Evolutionary conservation across 2,888 invertebrate genomes (phyloP).

Genomic region (Neria commutata): DNA sequence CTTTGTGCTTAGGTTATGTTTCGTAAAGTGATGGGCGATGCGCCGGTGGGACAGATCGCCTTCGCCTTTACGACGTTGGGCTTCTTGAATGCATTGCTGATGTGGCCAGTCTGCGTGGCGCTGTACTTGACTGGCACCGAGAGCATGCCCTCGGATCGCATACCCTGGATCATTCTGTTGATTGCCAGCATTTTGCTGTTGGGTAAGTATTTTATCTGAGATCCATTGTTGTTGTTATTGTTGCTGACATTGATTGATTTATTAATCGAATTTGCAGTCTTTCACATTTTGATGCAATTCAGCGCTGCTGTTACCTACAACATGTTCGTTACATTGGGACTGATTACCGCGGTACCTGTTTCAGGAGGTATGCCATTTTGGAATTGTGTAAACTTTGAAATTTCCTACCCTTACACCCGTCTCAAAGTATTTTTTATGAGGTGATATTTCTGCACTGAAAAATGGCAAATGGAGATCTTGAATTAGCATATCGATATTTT

Average conservation of each 20-base stretch:
- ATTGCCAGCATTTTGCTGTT: constrained; percentile 80
- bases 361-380: constrained; percentile 82
- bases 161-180: constrained; percentile 88
- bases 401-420: no score
- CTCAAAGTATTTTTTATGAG: no score
- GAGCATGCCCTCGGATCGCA: constrained; percentile 77
- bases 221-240: constrained; percentile 23
- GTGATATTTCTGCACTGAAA: no score
- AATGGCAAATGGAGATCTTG: no score
- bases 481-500: no score
- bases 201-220: constrained; percentile 64
- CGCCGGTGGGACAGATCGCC: constrained; percentile 89
- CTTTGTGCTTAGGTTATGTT: constrained; percentile 77
- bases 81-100: constrained; percentile 81
- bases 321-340: constrained; percentile 90
- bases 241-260: constrained; percentile 35
- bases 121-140: constrained; percentile 88
- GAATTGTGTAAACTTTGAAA: no score
- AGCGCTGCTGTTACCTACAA: constrained; percentile 93
- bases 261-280: constrained; percentile 79
- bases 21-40: constrained; percentile 92
- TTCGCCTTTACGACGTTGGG: constrained; percentile 92
- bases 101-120: constrained; percentile 90
- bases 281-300: constrained; percentile 92
- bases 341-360: constrained; percentile 92